These are phyloP conservation scores for Gadopsis bispinosus DNA, from an alignment of 2,797 vertebrate genomes.

Conservation along the genomic window DNA sequence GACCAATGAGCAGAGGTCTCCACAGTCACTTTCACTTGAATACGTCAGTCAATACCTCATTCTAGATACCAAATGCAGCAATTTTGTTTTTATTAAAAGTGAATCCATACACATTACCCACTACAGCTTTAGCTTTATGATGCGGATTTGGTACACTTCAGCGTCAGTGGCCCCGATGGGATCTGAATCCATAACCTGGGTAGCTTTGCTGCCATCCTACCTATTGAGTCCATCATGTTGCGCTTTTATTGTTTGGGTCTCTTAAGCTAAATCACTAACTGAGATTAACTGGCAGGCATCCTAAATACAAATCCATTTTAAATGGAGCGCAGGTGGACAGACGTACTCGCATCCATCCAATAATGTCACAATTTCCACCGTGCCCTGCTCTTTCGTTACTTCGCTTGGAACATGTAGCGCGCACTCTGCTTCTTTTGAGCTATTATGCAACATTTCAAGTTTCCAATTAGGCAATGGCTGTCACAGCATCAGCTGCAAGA, in stretches of 20 bases:
- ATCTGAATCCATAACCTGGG: conserved; percentile 33
- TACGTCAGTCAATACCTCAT: neutral
- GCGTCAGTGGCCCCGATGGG: conserved; percentile 11
- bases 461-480: conserved; percentile 31
- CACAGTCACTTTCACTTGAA: neutral
- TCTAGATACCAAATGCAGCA: neutral
- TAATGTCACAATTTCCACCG: conserved; percentile 14
- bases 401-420: neutral
- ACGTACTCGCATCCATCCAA: conserved; percentile 32
- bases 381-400: conserved; percentile 13
- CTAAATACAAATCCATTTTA: conserved; percentile 46
- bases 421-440: conserved; percentile 10
- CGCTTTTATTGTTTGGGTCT: conserved; percentile 38
- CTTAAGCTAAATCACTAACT: conserved; percentile 34
- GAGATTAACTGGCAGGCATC: conserved; percentile 47
- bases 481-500: conserved; percentile 15
- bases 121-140: neutral
- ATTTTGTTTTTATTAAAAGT: conserved; percentile 42
- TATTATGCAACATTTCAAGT: conserved; percentile 34
- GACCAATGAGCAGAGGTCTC: neutral
- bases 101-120: conserved; percentile 27
- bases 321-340: conserved; percentile 19
- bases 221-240: conserved; percentile 34
- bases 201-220: conserved; percentile 11
- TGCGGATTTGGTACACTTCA: conserved; percentile 10